Base-by-base conservation (phyloP, 2,888 invertebrate species). In the Chymomyza amoena region DNA sequence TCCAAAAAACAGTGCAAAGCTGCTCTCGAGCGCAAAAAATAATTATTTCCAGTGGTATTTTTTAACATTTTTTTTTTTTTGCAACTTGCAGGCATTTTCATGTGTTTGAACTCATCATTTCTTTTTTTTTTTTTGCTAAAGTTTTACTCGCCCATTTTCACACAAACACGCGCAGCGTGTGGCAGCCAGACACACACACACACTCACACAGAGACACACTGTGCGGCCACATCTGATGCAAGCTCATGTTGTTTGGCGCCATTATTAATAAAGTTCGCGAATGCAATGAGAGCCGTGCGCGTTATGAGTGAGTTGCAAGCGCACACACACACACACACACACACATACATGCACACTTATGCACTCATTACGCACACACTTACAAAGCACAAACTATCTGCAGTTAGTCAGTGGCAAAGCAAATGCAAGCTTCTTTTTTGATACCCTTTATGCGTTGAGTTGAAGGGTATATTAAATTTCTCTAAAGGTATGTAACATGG, bases 241-340 rank as follows among this genome's bases (percentile, higher is more conserved):
- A 64, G 78, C 75, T 77, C 76, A 73, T 87, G 81, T 84, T 88
- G 87, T 77, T 88, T 74, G 88, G 82, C 89, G 88, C 81, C 79
- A 81, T 89, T 89, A 89, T 89, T 89, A 89, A 89, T 89, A 89
- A 89, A 89, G 88, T 89, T 89, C 89, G 81, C 87, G 88, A 89
- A 88, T 89, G 88, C 89, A 88, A 88, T 85, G 85, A 88, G 85
- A 80, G 82, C 73, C 78, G 68, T 76, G 82, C 79, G 81, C 81
- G 82, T 80, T 82, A 88, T 89, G 89, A 87, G 87, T 88, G 81
- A 84, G 88, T 86, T 86, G 63, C 78, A 61, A 72, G 63, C 72
- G 76, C 56, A 73, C 69, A 57, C 39, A 59, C 65, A 50, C 50
- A 61, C 10, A 61, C 36, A 50, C 32, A 70, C 25, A 4, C 25